phyloP scores from a whole-genome alignment of 2,113 vertebrate genomes.

The Chionomys nivalis region DNA sequence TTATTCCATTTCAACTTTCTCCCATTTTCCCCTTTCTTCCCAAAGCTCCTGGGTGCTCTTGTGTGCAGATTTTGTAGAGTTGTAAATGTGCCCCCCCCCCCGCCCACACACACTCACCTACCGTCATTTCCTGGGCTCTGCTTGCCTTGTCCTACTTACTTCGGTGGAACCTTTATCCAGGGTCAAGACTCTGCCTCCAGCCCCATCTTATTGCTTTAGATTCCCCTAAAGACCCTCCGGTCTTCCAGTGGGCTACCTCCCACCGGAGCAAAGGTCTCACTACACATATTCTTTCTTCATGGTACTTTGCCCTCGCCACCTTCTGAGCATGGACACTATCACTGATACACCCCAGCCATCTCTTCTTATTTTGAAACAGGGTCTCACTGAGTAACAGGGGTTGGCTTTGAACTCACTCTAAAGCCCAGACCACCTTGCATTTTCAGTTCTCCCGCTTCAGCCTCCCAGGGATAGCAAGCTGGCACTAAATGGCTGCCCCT shows the following conservation, averaged over 20 bases:
- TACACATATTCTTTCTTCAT: background rate
- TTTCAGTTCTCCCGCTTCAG: background rate
- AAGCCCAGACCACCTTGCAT: background rate
- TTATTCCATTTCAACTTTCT: background rate
- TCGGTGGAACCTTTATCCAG: background rate
- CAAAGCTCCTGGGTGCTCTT: conserved; percentile 1
- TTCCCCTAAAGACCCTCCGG: background rate
- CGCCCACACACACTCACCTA: background rate
- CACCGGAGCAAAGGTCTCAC: background rate
- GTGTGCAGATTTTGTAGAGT: background rate
- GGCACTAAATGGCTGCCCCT: background rate
- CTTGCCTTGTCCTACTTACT: background rate
- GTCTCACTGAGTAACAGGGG: background rate
- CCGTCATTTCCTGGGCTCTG: background rate
- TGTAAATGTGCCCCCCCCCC: background rate
- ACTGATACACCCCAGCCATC: background rate
- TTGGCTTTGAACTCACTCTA: background rate
- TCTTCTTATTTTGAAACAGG: background rate
- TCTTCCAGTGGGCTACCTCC: background rate
- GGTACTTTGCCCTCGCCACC: background rate
- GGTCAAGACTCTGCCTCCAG: background rate
- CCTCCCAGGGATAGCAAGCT: background rate
- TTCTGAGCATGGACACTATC: background rate
- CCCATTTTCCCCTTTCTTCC: background rate
- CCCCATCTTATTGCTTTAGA: background rate